A percentile compares a stretch with the other conserved stretches of the same genome.
phyloP scores from a whole-genome alignment of 1,140 invertebrate species.

The Bombus pascuorum region DNA sequence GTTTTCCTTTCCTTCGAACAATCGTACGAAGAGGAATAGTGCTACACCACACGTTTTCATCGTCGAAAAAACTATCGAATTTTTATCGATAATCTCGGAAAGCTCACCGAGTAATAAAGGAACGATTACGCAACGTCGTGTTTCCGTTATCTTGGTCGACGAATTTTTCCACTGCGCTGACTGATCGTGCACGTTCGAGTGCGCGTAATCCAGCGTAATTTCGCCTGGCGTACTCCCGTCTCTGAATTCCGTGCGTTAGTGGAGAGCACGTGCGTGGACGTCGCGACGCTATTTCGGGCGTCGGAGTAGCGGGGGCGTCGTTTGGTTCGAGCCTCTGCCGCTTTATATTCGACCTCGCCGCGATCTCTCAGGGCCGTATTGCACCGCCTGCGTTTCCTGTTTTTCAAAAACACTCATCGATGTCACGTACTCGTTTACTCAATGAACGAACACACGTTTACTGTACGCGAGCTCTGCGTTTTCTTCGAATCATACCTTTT shows the following conservation, averaged over 20 bases:
- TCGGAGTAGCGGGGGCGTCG: slow-evolving; percentile 74
- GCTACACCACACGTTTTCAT: background rate
- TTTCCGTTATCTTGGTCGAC: background rate
- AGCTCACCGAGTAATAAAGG: too few species aligned
- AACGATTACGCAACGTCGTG: slow-evolving; percentile 14
- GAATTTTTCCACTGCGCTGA: background rate
- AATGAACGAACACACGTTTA: background rate
- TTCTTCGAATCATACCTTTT: background rate
- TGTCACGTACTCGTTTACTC: background rate
- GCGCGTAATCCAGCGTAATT: slow-evolving; percentile 54
- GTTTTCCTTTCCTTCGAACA: background rate
- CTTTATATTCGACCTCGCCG: slow-evolving; percentile 69
- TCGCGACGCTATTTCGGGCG: slow-evolving; percentile 76
- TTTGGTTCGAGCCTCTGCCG: slow-evolving; percentile 66
- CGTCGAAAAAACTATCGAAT: background rate
- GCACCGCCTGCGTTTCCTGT: slow-evolving; percentile 4
- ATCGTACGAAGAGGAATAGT: background rate
- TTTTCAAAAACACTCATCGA: background rate
- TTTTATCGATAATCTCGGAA: background rate
- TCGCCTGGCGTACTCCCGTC: slow-evolving; percentile 19
- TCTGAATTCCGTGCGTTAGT: slow-evolving; percentile 54
- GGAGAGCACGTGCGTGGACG: slow-evolving; percentile 72
- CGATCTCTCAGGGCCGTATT: slow-evolving; percentile 56
- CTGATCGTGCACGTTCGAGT: background rate
- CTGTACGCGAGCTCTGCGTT: too few species aligned